Evolutionary conservation across 2,113 vertebrate species (phyloP).

Genomic region (Murina feae): DNA sequence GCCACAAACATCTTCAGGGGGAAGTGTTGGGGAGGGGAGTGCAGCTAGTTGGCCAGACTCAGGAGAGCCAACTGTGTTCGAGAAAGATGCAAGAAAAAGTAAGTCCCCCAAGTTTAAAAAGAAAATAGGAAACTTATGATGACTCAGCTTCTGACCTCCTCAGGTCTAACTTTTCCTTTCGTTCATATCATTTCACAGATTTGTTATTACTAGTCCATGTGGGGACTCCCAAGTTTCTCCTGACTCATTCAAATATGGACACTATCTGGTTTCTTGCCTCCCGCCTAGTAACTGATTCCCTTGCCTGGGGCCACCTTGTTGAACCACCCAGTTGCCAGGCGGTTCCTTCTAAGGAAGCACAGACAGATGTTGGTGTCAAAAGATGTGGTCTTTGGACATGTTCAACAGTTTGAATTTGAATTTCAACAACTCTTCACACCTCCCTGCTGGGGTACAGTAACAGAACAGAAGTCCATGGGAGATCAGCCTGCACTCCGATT

Average conservation of each 20-base stretch:
- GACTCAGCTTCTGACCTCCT: neutral
- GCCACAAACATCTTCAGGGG: neutral
- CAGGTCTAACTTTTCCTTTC: neutral
- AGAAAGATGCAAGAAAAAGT: constrained; percentile 24
- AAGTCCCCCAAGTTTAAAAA: neutral
- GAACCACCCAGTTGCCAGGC: constrained; percentile 21
- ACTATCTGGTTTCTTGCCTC: constrained; percentile 38
- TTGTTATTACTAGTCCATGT: neutral
- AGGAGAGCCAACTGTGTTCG: neutral
- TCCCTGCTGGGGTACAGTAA: constrained; percentile 54
- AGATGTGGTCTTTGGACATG: constrained; percentile 51
- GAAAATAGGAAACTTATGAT: neutral
- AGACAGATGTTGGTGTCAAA: constrained; percentile 44
- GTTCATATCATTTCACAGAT: neutral
- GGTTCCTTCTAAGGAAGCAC: constrained; percentile 52
- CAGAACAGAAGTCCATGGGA: constrained; percentile 48
- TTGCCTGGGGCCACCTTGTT: constrained; percentile 46
- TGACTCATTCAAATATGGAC: neutral
- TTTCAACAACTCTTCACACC: constrained; percentile 41
- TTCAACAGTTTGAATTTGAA: constrained; percentile 52
- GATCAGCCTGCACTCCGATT: constrained; percentile 45
- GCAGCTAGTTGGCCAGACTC: neutral
- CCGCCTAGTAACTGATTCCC: constrained; percentile 25
- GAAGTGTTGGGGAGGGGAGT: neutral
- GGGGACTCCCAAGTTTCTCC: neutral